These are phyloP conservation scores for Agonopterix arenella DNA, from an alignment of 2,888 invertebrate species.

Conservation along the genomic window DNA sequence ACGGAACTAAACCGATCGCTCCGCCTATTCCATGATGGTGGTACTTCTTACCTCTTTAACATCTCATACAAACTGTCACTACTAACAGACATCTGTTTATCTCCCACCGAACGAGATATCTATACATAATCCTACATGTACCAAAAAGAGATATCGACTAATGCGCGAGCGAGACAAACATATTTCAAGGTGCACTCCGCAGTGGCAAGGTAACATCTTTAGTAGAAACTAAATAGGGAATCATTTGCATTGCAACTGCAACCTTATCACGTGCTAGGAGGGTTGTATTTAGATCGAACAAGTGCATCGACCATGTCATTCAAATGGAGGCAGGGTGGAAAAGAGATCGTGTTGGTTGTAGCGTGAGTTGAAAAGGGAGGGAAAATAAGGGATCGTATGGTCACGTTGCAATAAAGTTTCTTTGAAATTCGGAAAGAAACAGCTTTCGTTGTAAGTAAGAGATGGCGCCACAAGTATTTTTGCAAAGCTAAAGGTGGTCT, in stretches of 20 bases:
- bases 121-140: conserved; percentile 63
- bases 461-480: conserved; percentile 54
- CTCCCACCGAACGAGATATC: conserved; percentile 68
- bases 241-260: conserved; percentile 64
- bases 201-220: conserved; percentile 46
- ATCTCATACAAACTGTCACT: conserved; percentile 50
- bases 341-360: conserved; percentile 35
- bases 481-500: neutral
- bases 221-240: conserved; percentile 35
- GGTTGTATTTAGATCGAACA: conserved; percentile 49
- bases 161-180: conserved; percentile 58
- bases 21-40: conserved; percentile 74
- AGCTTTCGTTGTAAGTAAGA: conserved; percentile 44
- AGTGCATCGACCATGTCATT: conserved; percentile 37
- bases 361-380: conserved; percentile 38
- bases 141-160: conserved; percentile 57
- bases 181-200: conserved; percentile 59
- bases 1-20: conserved; percentile 34
- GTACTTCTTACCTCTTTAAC: conserved; percentile 42
- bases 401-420: conserved; percentile 52
- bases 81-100: conserved; percentile 65
- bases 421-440: conserved; percentile 37
- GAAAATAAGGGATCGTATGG: conserved; percentile 40
- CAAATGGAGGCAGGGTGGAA: conserved; percentile 34
- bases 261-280: conserved; percentile 48